These are phyloP conservation scores for Periparus ater DNA, from an alignment of 2,797 vertebrate genomes.

Conservation along the genomic window DNA sequence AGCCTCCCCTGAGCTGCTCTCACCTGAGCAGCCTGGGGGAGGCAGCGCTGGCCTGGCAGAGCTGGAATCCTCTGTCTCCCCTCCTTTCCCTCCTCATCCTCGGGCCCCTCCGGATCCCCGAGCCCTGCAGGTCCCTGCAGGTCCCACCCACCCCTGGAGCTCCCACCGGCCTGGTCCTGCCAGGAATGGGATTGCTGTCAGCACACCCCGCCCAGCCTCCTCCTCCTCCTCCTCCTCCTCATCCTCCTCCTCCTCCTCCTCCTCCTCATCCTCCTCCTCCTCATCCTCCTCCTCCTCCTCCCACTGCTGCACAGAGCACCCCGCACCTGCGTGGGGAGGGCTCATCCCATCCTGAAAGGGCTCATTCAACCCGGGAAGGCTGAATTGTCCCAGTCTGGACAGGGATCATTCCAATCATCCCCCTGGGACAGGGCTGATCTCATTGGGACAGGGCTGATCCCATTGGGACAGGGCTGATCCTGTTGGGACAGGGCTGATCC, in stretches of 20 bases:
- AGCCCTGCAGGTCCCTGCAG: background rate
- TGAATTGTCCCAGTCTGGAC: too few species aligned
- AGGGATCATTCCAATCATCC: too few species aligned
- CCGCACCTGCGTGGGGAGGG: rapidly evolving
- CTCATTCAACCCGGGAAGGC: too few species aligned
- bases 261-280: too few species aligned
- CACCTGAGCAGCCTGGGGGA: background rate
- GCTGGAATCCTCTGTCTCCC: background rate
- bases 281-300: background rate
- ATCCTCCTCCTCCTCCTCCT: too few species aligned
- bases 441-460: background rate
- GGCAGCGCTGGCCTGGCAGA: rapidly evolving
- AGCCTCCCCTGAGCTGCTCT: background rate
- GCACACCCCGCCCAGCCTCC: background rate
- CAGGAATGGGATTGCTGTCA: background rate
- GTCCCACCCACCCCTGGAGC: background rate
- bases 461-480: rapidly evolving
- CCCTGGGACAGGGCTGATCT: too few species aligned
- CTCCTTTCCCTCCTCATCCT: background rate
- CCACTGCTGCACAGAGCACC: rapidly evolving
- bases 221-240: background rate
- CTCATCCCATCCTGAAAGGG: background rate
- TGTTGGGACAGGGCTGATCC: rapidly evolving
- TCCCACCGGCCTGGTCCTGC: background rate
- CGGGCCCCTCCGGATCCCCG: background rate